phyloP scores from a whole-genome alignment of 2,113 vertebrate genomes.

The Campylorhamphus procurvoides region DNA sequence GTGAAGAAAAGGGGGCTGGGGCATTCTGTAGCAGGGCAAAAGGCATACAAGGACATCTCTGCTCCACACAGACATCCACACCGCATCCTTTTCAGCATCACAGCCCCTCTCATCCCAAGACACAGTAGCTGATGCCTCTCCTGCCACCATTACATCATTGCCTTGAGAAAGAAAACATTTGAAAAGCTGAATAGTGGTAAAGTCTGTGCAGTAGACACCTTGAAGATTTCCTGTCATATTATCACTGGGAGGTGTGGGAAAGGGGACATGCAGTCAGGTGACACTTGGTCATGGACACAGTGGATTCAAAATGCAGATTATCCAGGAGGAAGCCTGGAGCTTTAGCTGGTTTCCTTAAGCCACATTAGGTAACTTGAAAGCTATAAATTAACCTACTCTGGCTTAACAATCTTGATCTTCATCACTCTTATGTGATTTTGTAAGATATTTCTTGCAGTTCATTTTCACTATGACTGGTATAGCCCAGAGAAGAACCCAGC shows the following conservation, averaged over 20 bases:
- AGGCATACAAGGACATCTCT: not conserved
- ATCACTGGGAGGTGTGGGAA: not conserved
- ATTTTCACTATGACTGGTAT: not conserved
- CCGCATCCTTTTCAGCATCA: not conserved
- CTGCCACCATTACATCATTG: not conserved
- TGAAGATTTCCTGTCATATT: not conserved
- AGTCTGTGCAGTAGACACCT: not conserved
- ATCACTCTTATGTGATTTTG: not conserved
- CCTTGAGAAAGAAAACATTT: not conserved
- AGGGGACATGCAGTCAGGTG: not conserved
- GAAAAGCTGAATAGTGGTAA: not conserved
- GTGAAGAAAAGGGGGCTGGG: not conserved
- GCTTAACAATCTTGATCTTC: not conserved
- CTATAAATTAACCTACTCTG: not conserved
- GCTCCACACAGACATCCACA: not conserved
- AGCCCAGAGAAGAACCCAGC: not conserved
- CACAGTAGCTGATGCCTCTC: not conserved
- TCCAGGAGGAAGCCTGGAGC: not conserved
- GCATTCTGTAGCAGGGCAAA: not conserved
- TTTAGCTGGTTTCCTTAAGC: not conserved
- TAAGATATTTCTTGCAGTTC: not conserved
- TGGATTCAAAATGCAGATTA: not conserved
- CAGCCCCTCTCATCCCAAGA: not conserved
- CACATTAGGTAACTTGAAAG: not conserved
- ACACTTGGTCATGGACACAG: not conserved